Percentiles rank a stretch among this genome's conserved stretches.
Evolutionary conservation across 2,888 invertebrate species (phyloP).

Genomic region (Chymomyza fuscimana): DNA sequence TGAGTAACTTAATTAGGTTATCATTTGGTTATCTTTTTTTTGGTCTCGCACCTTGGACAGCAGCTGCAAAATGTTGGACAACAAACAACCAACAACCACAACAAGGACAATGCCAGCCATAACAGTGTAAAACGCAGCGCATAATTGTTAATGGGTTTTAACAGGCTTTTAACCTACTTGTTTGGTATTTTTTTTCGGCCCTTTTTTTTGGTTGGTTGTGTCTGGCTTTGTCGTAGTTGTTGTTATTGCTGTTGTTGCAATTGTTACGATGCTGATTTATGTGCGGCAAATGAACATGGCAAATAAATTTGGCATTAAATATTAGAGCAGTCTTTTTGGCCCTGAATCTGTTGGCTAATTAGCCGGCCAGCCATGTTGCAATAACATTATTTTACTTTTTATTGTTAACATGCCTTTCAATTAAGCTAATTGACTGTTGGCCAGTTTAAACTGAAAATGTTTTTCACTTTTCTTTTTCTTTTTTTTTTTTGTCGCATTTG

Average conservation of each 20-base stretch:
- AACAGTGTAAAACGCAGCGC: conserved; percentile 34
- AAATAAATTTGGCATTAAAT: conserved; percentile 1
- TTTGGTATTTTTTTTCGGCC: conserved; percentile 14
- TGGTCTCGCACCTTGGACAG: conserved; percentile 7
- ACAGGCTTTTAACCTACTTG: conserved; percentile 34
- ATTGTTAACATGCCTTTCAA: not conserved
- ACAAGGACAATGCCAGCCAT: not conserved
- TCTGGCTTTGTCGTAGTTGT: not conserved
- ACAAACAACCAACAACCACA: conserved; percentile 1
- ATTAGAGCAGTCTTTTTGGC: not conserved
- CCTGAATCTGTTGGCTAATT: not conserved
- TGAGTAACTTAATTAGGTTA: conserved; percentile 70
- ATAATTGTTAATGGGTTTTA: conserved; percentile 59
- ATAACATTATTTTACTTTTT: not conserved
- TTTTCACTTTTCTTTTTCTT: too few species aligned
- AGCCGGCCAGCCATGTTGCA: not conserved
- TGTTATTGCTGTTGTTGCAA: conserved; percentile 16
- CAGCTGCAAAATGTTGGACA: conserved; percentile 5
- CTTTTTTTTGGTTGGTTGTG: conserved; percentile 13
- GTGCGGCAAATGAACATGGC: not conserved
- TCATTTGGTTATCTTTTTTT: conserved; percentile 53
- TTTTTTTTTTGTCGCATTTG: not conserved
- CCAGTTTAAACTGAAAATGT: not conserved
- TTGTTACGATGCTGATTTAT: conserved; percentile 4
- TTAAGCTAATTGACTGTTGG: not conserved